These are phyloP conservation scores for Hydrophis major DNA, from an alignment of 2,797 vertebrate species.

Conservation along the genomic window DNA sequence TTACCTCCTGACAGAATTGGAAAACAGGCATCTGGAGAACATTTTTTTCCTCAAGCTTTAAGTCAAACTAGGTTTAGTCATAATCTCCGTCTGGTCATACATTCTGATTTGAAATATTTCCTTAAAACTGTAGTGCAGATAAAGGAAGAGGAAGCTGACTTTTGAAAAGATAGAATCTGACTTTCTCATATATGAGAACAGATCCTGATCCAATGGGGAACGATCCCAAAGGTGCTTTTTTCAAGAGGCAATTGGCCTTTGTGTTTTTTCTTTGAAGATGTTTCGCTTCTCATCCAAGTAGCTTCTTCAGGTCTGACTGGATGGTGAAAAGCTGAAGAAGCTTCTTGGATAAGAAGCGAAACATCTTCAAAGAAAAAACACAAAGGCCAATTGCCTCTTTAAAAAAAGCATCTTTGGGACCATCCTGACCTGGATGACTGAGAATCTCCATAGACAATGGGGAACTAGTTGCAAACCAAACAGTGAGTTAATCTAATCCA, in stretches of 20 bases:
- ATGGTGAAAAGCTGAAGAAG: too few relatives aligned
- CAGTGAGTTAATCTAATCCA: neutral
- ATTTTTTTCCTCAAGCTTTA: slow-evolving; percentile 23
- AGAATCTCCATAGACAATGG: neutral
- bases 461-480: neutral
- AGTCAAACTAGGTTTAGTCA: slow-evolving; percentile 24
- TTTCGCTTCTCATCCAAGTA: too few relatives aligned
- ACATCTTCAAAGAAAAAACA: too few relatives aligned
- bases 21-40: slow-evolving; percentile 29
- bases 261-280: too few relatives aligned
- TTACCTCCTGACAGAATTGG: slow-evolving; percentile 33
- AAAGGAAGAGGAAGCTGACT: neutral
- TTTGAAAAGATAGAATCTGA: neutral
- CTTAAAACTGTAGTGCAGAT: neutral
- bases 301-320: too few relatives aligned
- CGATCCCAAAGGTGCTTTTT: neutral
- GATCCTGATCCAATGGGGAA: neutral
- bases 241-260: too few relatives aligned
- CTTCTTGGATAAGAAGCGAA: too few relatives aligned
- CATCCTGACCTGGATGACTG: too few relatives aligned
- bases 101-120: slow-evolving; percentile 6
- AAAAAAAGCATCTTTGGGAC: too few relatives aligned
- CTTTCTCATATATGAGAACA: neutral
- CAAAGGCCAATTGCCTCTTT: too few relatives aligned
- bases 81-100: slow-evolving; percentile 26